Evolutionary conservation across 2,113 vertebrate species (phyloP).

Genomic region (Tinamus guttatus): DNA sequence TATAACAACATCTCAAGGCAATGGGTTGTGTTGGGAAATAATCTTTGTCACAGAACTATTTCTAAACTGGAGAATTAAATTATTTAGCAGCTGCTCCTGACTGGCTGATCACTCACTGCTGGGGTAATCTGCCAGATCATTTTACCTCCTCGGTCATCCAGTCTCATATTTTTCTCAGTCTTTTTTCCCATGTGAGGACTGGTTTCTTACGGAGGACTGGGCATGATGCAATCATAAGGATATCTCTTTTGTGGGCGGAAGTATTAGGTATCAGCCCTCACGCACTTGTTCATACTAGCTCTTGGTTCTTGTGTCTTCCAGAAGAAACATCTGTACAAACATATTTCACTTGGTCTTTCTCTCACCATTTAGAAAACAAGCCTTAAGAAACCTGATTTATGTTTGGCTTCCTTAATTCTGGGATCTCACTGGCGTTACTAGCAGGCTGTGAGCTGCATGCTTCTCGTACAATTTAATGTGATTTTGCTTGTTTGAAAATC

Average conservation of each 20-base stretch:
- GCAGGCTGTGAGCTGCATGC: not conserved
- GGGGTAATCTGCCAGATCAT: not conserved
- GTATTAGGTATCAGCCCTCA: not conserved
- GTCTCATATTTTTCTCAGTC: not conserved
- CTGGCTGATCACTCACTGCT: not conserved
- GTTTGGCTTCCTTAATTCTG: not conserved
- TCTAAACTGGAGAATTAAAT: not conserved
- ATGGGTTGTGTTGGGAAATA: not conserved
- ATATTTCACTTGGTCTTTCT: not conserved
- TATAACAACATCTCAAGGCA: not conserved
- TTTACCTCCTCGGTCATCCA: not conserved
- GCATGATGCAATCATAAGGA: rapidly evolving
- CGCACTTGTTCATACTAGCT: not conserved
- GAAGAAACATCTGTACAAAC: not conserved
- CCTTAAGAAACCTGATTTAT: not conserved
- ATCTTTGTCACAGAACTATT: not conserved
- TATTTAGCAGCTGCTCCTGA: not conserved
- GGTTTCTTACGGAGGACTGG: not conserved
- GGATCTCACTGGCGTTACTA: not conserved
- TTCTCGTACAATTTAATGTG: not conserved
- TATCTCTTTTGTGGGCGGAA: not conserved
- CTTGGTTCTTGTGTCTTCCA: not conserved
- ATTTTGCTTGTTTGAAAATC: not conserved
- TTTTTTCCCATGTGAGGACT: not conserved
- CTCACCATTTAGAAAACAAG: not conserved